Conservation (phyloP, 1,140 invertebrate genomes). For the Nephotettix cincticeps region DNA sequence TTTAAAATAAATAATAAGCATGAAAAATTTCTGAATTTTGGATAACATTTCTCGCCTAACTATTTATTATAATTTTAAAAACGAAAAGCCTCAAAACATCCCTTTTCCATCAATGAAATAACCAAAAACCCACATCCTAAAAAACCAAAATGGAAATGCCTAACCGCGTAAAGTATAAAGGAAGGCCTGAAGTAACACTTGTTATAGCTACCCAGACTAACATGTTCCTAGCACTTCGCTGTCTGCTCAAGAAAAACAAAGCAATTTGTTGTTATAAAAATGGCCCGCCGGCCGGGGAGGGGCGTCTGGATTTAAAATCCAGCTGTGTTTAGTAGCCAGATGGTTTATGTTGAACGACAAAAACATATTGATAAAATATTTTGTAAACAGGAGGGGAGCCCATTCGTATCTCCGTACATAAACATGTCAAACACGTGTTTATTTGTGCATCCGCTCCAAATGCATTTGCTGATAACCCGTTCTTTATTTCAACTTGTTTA, state of each 20-base stretch:
- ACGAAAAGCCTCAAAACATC: no score
- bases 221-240: slow-evolving; percentile 1
- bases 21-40: no score
- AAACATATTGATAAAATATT: slow-evolving; percentile 24
- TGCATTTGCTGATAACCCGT: slow-evolving; percentile 12
- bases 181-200: neutral
- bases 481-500: slow-evolving; percentile 9
- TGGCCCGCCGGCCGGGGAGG: neutral
- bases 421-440: slow-evolving; percentile 21
- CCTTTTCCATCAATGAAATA: no score
- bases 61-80: no score
- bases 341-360: slow-evolving; percentile 22
- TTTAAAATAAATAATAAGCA: no score
- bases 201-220: neutral
- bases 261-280: slow-evolving; percentile 15
- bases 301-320: slow-evolving; percentile 21
- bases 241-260: slow-evolving; percentile 14
- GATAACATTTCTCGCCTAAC: no score
- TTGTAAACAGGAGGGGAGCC: slow-evolving; percentile 15
- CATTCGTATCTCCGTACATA: slow-evolving; percentile 14
- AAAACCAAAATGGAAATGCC: no score
- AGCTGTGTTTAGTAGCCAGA: slow-evolving; percentile 21
- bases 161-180: neutral
- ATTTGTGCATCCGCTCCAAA: slow-evolving; percentile 12
- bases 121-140: no score